Percentiles rank a stretch among this genome's conserved stretches.
Conservation (phyloP, 2,113 vertebrate genomes). For the Pica pica region DNA sequence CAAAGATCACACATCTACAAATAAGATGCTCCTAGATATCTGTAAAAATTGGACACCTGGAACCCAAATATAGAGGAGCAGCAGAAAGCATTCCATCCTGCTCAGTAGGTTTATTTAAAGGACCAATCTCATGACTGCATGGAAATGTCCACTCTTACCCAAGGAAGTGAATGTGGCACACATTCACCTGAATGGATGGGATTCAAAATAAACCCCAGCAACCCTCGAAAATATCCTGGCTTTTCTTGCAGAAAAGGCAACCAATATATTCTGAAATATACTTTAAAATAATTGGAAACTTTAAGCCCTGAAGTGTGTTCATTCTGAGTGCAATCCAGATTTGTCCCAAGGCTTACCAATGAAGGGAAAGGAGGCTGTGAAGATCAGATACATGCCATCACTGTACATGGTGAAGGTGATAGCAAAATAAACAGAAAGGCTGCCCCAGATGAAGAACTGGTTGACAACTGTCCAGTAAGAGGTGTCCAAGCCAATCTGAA, state of each 20-base stretch:
- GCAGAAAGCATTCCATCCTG: background rate
- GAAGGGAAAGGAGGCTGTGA: constrained; percentile 86
- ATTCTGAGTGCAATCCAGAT: background rate
- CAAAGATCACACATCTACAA: background rate
- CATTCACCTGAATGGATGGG: background rate
- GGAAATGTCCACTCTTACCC: background rate
- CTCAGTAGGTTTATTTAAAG: background rate
- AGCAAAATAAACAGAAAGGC: constrained; percentile 88
- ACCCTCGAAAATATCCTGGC: background rate
- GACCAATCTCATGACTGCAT: background rate
- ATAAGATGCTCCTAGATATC: background rate
- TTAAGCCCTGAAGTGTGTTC: background rate
- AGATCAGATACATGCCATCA: constrained; percentile 87
- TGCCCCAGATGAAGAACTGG: constrained; percentile 94
- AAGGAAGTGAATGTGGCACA: background rate
- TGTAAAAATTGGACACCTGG: background rate
- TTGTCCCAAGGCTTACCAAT: constrained; percentile 76
- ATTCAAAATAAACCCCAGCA: background rate
- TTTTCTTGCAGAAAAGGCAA: background rate
- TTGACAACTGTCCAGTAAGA: constrained; percentile 91
- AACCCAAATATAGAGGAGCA: background rate
- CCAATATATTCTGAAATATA: background rate
- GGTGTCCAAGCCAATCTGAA: constrained; percentile 88
- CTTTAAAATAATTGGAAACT: background rate
- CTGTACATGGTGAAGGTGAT: constrained; percentile 90